Conservation (phyloP, 2,797 vertebrate species). For the Acipenser transmontanus region DNA sequence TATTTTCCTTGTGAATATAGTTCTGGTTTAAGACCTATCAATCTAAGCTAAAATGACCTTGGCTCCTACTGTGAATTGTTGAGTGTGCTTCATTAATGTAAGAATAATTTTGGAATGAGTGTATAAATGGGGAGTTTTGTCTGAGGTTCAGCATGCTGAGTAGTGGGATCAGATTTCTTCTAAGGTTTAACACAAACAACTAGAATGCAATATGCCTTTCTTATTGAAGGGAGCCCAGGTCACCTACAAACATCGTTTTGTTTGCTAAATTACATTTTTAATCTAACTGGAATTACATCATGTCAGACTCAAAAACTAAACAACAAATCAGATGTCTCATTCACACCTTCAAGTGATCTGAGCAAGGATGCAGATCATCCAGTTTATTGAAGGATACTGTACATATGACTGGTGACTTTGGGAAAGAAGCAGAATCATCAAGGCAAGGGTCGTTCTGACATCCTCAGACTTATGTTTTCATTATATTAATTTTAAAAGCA, state of each 20-base stretch:
- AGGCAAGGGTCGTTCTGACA: no score
- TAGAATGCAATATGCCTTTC: background rate
- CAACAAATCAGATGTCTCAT: no score
- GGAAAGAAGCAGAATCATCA: no score
- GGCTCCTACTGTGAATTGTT: constrained; percentile 1
- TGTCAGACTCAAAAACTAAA: no score
- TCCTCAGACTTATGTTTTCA: no score
- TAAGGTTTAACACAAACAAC: constrained; percentile 1
- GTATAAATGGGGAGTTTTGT: background rate
- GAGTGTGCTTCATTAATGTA: constrained; percentile 1
- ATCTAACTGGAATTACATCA: no score
- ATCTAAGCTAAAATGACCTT: background rate
- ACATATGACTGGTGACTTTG: no score
- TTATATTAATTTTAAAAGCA: no score
- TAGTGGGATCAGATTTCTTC: constrained; percentile 1
- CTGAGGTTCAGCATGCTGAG: background rate
- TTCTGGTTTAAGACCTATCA: background rate
- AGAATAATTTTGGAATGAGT: background rate
- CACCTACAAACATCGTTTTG: background rate
- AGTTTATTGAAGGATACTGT: no score
- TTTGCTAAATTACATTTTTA: background rate
- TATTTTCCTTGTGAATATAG: background rate
- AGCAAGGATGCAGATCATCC: no score
- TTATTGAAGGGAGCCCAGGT: background rate
- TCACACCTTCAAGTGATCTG: no score